Evolutionary conservation across 2,888 invertebrate species (phyloP).

Genomic region (Hirtodrosophila histrioides): DNA sequence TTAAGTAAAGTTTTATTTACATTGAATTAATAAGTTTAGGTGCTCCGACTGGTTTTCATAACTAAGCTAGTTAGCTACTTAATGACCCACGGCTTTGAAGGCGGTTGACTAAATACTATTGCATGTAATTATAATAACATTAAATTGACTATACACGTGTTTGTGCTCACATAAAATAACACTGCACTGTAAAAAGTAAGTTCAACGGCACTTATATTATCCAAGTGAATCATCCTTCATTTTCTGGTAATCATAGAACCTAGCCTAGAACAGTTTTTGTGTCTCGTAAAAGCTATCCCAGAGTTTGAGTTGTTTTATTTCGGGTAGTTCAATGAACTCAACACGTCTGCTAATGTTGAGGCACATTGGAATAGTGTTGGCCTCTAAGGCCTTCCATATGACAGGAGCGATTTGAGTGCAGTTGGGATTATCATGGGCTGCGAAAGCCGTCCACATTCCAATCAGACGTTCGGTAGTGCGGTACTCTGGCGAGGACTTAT

Average conservation of each 20-base stretch:
- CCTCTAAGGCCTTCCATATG: slow-evolving; percentile 47
- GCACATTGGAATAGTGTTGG: slow-evolving; percentile 46
- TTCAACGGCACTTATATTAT: neutral
- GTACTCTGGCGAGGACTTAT: slow-evolving; percentile 67
- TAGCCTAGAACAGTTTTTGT: slow-evolving; percentile 35
- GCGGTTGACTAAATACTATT: too few relatives aligned
- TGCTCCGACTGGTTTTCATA: too few relatives aligned
- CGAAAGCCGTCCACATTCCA: slow-evolving; percentile 77
- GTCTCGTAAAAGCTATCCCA: slow-evolving; percentile 80
- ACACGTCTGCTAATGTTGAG: slow-evolving; percentile 74
- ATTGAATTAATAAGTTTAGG: too few relatives aligned
- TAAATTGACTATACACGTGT: too few relatives aligned
- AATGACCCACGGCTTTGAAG: too few relatives aligned
- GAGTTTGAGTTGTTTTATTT: slow-evolving; percentile 69
- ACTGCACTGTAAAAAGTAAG: too few relatives aligned
- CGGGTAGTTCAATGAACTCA: slow-evolving; percentile 77
- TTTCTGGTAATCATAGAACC: slow-evolving; percentile 12
- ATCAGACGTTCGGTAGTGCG: slow-evolving; percentile 75
- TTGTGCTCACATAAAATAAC: too few relatives aligned
- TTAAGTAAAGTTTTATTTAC: neutral
- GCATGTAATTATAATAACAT: too few relatives aligned
- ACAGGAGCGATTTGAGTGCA: slow-evolving; percentile 49
- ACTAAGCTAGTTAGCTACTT: too few relatives aligned
- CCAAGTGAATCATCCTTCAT: neutral
- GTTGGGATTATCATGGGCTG: slow-evolving; percentile 72